Base-by-base conservation (phyloP, 1,140 invertebrate genomes). In the Linepithema humile region DNA sequence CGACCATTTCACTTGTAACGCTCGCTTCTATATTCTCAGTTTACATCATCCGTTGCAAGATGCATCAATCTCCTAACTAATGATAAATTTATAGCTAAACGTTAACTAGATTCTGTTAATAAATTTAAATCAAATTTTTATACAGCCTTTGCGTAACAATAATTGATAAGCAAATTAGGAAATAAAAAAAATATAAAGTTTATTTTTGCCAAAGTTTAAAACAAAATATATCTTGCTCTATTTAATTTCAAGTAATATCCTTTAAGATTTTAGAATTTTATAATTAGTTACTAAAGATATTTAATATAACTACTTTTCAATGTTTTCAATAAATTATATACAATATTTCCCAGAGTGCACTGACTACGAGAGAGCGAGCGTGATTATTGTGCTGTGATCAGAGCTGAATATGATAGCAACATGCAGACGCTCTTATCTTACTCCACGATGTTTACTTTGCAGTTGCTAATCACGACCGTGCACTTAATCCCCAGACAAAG, bases 391-490 rank as follows among this genome's bases (percentile, higher is more conserved):
- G 45, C 23, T 35, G 4, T 38, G 15, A 77, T 9, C 17, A 15
- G 29, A 40, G n/a, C 9, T 29, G 35, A n/a, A 69, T 55, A 6
- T 77, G 15, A 23, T 77, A 69, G 20, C 6, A 67, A 26, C 23
- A 55, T 32, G 38, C 50, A 55, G 12, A 23, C 29, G 64, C 35
- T 43, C 17, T 55, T 80, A 80, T 69, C 45, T 15, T 15, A 3
- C 1, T 1, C 3, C 23, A 40, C 35, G 6, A 69, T 78, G 64
- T 80, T 80, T 69, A 80, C 23, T 80, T 80, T 80, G 48, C 17
- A 55, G 23, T 4, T 57, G 17, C 64, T 80, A 80, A 80, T 80
- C 64, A 69, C 10, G 48, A 70, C 17, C 17, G 35, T 65, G 62
- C 38, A 70, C 35, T 55, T 80, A 80, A 70, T 70, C 35, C 12